These are phyloP conservation scores for Gonioctena quinquepunctata DNA, from an alignment of 1,140 invertebrate genomes.

Conservation along the genomic window DNA sequence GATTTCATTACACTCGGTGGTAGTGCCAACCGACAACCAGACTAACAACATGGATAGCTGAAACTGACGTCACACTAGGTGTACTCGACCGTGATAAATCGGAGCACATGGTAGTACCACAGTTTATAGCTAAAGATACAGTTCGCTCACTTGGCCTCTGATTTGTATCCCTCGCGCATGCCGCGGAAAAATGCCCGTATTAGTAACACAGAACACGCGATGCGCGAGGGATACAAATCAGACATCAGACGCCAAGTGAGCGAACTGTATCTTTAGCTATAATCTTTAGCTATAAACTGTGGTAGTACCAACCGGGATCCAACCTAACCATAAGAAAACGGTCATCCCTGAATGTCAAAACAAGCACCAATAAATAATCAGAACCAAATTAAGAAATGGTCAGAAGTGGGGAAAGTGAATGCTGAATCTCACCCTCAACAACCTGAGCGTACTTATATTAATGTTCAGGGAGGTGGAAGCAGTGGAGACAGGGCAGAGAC, in stretches of 20 bases:
- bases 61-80: neutral
- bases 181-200: too few species aligned
- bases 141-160: too few species aligned
- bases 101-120: too few species aligned
- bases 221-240: too few species aligned
- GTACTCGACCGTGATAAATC: neutral
- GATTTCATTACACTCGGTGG: neutral
- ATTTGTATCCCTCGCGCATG: too few species aligned
- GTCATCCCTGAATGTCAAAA: neutral
- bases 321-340: neutral
- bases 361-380: neutral
- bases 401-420: neutral
- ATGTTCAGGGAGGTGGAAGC: too few species aligned
- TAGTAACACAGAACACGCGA: too few species aligned
- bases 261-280: too few species aligned
- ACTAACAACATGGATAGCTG: neutral
- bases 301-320: neutral
- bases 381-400: neutral
- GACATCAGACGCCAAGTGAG: too few species aligned
- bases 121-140: too few species aligned
- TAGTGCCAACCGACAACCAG: neutral
- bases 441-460: neutral
- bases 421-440: neutral
- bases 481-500: neutral
- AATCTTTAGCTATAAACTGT: too few species aligned